A percentile compares a stretch with the other conserved stretches of the same genome.
Conservation (phyloP, 2,888 invertebrate species). For the Chorisops tibialis region DNA sequence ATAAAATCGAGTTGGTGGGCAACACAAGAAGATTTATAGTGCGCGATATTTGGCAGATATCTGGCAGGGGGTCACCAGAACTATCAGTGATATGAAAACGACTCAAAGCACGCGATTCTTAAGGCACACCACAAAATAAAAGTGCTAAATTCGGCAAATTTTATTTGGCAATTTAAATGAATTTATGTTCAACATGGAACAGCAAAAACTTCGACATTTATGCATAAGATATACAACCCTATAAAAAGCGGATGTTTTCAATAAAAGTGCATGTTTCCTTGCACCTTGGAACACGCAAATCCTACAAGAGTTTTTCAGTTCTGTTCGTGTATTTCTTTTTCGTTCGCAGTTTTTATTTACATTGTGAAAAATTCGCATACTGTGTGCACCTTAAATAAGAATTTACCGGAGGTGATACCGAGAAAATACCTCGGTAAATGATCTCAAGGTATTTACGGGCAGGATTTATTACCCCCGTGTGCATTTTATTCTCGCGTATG, state of each 20-base stretch:
- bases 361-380: too few relatives aligned
- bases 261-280: slow-evolving; percentile 22
- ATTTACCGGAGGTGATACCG: slow-evolving; percentile 14
- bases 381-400: background rate
- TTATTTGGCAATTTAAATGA: slow-evolving; percentile 24
- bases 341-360: background rate
- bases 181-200: slow-evolving; percentile 7
- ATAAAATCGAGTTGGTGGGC: slow-evolving; percentile 15
- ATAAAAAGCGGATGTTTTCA: slow-evolving; percentile 19
- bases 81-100: slow-evolving; percentile 11
- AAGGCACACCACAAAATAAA: slow-evolving; percentile 8
- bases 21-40: slow-evolving; percentile 8
- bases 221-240: slow-evolving; percentile 12
- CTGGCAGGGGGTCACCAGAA: slow-evolving; percentile 9
- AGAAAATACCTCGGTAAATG: background rate
- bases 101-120: slow-evolving; percentile 16
- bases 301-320: slow-evolving; percentile 8
- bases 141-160: background rate
- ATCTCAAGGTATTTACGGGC: slow-evolving; percentile 15
- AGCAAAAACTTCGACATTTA: background rate
- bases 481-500: slow-evolving; percentile 1
- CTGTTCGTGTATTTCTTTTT: background rate
- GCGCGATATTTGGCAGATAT: slow-evolving; percentile 19
- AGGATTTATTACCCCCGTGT: slow-evolving; percentile 13
- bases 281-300: slow-evolving; percentile 1